Evolutionary conservation across 2,797 vertebrate species (phyloP), one percentile per base, ranked within the genome.

Genomic region (Serranus cabrilla): DNA sequence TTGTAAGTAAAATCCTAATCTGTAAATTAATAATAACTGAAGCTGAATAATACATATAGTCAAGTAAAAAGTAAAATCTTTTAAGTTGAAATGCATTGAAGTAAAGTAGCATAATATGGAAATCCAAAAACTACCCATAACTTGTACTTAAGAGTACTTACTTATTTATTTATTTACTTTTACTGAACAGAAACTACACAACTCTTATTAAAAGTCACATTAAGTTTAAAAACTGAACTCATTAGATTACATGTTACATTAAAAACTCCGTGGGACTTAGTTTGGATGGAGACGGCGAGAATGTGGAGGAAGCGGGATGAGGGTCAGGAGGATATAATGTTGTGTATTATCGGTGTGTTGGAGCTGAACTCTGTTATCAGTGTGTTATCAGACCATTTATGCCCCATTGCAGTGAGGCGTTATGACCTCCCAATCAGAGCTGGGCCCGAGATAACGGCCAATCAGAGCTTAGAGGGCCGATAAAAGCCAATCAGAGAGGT

Each of bases 401-500:
- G 87, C 81, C 83, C 64, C 79, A 74, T 75, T 85, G 83, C 82
- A 80, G 45, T 54, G 47, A 84, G 57, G 77, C 59, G 46, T 80
- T 89, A 85, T 83, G 86, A 83, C 83, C 80, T 81, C 77, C 71
- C 81, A 90, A 90, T 90, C 86, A 81, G 73, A 83, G 75, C 81
- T 11, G 52, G 31, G 37, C 20, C 21, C 58, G 50, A 89, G 90
- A 92, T 92, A 91, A 91, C 61, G 60, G 68, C 90, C 90, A 92
- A 93, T 90, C 89, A 82, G 82, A 90, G 85, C 86, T 80, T 74
- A 71, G 76, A 78, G 75, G 64, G 56, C 63, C 69, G 88, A 93
- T 91, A 90, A 91, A 67, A 74, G 85, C 86, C 86, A 91, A 88
- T 91, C 86, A 89, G 71, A 88, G 76, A 64, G 50, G 62, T 42